Evolutionary conservation across 2,797 vertebrate species (phyloP), one percentile per base, ranked within the genome.

Genomic region (Scolopax bukidnonensis): DNA sequence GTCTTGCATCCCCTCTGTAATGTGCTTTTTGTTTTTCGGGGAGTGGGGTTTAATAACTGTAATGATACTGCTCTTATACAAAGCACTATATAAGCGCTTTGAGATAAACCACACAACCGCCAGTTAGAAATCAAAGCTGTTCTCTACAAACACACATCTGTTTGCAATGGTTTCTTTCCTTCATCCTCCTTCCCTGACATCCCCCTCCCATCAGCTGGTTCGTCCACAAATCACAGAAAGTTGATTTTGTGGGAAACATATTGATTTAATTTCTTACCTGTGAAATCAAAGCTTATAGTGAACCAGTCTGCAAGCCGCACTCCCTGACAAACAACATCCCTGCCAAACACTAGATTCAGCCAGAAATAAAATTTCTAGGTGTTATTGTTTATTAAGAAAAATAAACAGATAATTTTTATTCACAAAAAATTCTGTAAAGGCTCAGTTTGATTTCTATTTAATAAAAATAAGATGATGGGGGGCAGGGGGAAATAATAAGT

Each of bases 211-310:
- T 64, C 45, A 74, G 19, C 16, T 54, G 53, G 51, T 81, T 92
- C 67, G 74, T 80, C 87, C 45, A 23, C 48, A 84, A 56, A 88
- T 33, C 40, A 48, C 43, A 73, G 75, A 88, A 78, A 89, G 38
- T 11, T 76, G 60, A 8, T 91, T 93, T 93, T 65, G 54, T 70
- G 38, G 61, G 51, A 94, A 92, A 84, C 57, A 93, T 61, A 87
- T 84, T 92, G 88, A 88, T 64, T 63, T 33, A 59, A 90, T 93
- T 84, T 86, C 38, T 90, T 91, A 93, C 86, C 88, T 91, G 63
- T 71, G 77, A 83, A 95, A 92, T 93, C 64, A 89, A 88, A 92
- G 40, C 36, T 60, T 81, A 17, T 64, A 83, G 92, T 74, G 84
- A 76, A 83, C 79, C 47, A 47, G 47, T 56, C 79, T 78, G 50